Conservation (phyloP, 2,113 vertebrate genomes). For the Hyperopisus bebe region DNA sequence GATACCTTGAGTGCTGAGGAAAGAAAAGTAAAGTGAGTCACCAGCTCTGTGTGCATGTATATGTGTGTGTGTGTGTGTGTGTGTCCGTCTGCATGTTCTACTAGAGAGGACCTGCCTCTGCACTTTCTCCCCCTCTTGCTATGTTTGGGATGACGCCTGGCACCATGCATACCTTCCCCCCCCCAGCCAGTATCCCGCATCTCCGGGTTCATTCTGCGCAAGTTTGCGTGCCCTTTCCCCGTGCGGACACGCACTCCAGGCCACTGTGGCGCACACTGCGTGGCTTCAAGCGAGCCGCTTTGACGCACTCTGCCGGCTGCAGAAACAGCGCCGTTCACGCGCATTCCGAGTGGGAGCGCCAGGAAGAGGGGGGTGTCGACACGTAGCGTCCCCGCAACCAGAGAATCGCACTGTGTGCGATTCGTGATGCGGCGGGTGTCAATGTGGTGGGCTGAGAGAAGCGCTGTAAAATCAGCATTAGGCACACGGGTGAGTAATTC, state of each 20-base stretch:
- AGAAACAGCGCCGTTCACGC: not conserved
- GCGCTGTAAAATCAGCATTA: not conserved
- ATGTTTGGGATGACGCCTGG: not conserved
- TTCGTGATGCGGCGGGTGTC: not conserved
- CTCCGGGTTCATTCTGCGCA: not conserved
- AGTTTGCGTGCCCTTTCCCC: not conserved
- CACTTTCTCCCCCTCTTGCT: not conserved
- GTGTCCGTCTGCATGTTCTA: not conserved
- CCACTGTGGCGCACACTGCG: not conserved
- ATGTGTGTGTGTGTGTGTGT: not conserved
- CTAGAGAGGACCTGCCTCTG: not conserved
- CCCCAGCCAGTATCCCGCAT: not conserved
- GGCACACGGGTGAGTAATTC: not conserved
- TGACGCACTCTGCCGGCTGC: not conserved
- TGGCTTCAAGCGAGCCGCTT: not conserved
- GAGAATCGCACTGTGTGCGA: not conserved
- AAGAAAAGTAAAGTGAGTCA: not conserved
- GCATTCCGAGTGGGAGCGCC: not conserved
- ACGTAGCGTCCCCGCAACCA: not conserved
- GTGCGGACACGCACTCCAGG: not conserved
- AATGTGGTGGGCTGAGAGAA: not conserved
- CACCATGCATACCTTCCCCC: not conserved
- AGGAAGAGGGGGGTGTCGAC: not conserved
- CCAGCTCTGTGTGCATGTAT: not conserved
- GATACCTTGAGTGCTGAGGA: not conserved